Evolutionary conservation across 2,888 invertebrate species (phyloP).

Genomic region (Pecten maximus): DNA sequence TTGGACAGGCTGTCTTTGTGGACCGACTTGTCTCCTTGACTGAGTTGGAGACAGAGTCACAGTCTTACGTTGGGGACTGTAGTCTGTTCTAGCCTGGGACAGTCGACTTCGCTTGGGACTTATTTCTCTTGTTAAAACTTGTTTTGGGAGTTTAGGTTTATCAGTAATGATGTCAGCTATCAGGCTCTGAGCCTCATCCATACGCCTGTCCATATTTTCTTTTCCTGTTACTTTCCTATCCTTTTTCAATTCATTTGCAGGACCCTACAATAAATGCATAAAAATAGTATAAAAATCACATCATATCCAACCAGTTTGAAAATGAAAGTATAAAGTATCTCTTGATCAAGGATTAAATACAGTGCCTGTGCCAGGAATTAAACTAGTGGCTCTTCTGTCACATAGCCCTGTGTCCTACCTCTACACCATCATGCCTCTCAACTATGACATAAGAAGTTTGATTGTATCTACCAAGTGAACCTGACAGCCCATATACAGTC

Average conservation of each 20-base stretch:
- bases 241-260: slow-evolving; percentile 50
- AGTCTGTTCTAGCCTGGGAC: slow-evolving; percentile 39
- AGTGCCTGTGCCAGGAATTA: no score
- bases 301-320: neutral
- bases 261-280: neutral
- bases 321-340: neutral
- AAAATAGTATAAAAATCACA: neutral
- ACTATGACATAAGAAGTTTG: no score
- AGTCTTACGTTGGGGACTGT: slow-evolving; percentile 36
- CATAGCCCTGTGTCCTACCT: no score
- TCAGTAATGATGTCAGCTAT: slow-evolving; percentile 75
- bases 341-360: neutral
- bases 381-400: no score
- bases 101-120: slow-evolving; percentile 54
- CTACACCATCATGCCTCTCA: no score
- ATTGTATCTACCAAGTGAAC: no score
- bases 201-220: slow-evolving; percentile 67
- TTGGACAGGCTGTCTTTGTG: slow-evolving; percentile 21
- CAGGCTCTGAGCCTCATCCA: slow-evolving; percentile 73
- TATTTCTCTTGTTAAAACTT: slow-evolving; percentile 52
- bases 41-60: neutral
- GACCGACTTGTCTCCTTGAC: slow-evolving; percentile 35
- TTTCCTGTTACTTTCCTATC: slow-evolving; percentile 59
- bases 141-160: slow-evolving; percentile 66
- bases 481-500: no score